phyloP scores from a whole-genome alignment of 1,140 invertebrate species.

The Achatina immaculata region DNA sequence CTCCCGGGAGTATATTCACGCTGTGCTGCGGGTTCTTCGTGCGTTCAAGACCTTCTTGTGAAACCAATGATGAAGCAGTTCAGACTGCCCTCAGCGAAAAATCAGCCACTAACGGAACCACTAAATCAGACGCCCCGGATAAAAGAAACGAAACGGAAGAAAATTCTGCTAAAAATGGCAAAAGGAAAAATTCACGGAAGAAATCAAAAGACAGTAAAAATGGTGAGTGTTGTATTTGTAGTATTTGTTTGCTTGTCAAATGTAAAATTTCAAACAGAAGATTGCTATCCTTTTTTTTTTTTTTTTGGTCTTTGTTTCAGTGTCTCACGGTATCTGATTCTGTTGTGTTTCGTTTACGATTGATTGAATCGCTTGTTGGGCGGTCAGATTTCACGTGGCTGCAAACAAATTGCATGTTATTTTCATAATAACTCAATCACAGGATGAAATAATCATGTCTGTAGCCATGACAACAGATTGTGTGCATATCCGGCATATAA shows the following conservation, averaged over 20 bases:
- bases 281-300: too few species aligned
- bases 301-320: too few species aligned
- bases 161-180: not conserved
- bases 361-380: too few species aligned
- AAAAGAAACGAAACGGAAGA: slow-evolving; percentile 3
- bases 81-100: not conserved
- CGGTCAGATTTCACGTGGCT: too few species aligned
- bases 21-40: slow-evolving; percentile 25
- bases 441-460: too few species aligned
- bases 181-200: not conserved
- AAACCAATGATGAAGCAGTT: slow-evolving; percentile 1
- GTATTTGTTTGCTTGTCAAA: not conserved
- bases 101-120: not conserved
- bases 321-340: too few species aligned
- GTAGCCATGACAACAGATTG: too few species aligned
- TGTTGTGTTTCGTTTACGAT: too few species aligned
- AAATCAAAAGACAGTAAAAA: slow-evolving; percentile 13
- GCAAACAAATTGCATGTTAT: too few species aligned
- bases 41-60: not conserved
- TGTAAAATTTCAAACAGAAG: too few species aligned
- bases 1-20: slow-evolving; percentile 16
- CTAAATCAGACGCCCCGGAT: not conserved
- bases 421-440: too few species aligned
- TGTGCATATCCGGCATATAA: too few species aligned
- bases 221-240: not conserved